Evolutionary conservation across 1,140 invertebrate species (phyloP), one percentile per base, ranked within the genome.

Genomic region (Drosophila murphyi): DNA sequence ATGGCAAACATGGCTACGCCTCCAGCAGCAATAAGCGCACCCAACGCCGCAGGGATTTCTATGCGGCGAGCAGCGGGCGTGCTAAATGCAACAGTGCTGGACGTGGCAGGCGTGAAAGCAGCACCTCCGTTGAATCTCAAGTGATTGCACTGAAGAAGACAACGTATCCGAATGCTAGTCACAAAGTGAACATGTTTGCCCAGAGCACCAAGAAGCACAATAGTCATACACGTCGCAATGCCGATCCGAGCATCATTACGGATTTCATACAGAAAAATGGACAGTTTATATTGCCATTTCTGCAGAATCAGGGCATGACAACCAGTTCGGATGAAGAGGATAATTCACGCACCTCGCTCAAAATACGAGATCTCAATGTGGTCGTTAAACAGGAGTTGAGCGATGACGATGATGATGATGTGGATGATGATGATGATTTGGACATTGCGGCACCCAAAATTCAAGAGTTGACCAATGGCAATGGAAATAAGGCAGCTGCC

Each of bases 121-220:
- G 95, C 45, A 96, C 96, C 2, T 97, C 96, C 1, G 94, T 96
- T 43, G 96, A 97, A 76, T 97, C 96, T 72, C 96, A 96, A 89
- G 92, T 96, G 5, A 88, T 92, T 93, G 69, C 94, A 90, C 50
- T 91, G 8, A 82, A 90, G 60, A 91, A 93, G 63, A 92, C 82
- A 4, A 91, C 86, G 29, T 92, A 90, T 78, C 90, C 91, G 8
- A 91, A 92, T 73, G 71, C 82, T 72, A 89, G 79, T 87, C 82
- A 89, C 78, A 92, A 90, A 75, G 76, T 93, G 52, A 91, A 86
- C 8, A 70, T 92, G 28, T 91, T 94, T 39, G 93, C 93, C 1
- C 93, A 93, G 51, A 93, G 93, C 56, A 82, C 83, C 37, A 90
- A 92, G 32, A 91, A 92, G 50, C 81, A 56, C 77, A 91, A 81